phyloP scores from a whole-genome alignment of 2,888 invertebrate genomes.

The Orchesella flavescens region DNA sequence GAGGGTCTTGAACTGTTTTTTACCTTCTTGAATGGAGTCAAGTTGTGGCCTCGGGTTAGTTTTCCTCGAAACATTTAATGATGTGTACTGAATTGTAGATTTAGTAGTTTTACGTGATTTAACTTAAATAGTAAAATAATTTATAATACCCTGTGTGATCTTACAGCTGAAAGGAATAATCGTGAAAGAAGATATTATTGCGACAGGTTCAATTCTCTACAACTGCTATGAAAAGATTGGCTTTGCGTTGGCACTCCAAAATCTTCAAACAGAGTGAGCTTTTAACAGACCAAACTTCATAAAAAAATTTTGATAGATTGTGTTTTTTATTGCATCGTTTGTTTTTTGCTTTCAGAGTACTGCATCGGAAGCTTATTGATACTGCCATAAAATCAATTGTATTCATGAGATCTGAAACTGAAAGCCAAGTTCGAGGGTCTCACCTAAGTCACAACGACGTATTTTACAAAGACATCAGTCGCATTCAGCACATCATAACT shows the following conservation, averaged over 20 bases:
- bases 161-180: conserved; percentile 76
- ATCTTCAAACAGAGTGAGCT: conserved; percentile 78
- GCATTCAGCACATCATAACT: conserved; percentile 80
- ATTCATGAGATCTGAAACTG: conserved; percentile 72
- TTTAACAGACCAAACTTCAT: neutral
- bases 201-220: conserved; percentile 79
- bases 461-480: conserved; percentile 81
- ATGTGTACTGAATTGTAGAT: too few relatives aligned
- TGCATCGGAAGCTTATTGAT: conserved; percentile 75
- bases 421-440: conserved; percentile 72
- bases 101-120: too few relatives aligned
- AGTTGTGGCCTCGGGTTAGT: conserved; percentile 63
- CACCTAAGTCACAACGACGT: conserved; percentile 78
- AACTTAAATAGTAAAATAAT: neutral
- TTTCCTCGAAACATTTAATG: conserved; percentile 32
- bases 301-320: neutral
- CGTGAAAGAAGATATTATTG: conserved; percentile 76
- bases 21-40: conserved; percentile 78
- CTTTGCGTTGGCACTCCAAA: conserved; percentile 82
- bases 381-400: conserved; percentile 78
- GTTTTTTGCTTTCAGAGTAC: conserved; percentile 44
- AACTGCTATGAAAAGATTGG: conserved; percentile 87
- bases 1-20: conserved; percentile 85
- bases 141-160: conserved; percentile 1
- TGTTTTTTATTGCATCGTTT: neutral